These are phyloP conservation scores for Pachydiplax longipennis DNA, from an alignment of 2,888 invertebrate species.

Conservation along the genomic window DNA sequence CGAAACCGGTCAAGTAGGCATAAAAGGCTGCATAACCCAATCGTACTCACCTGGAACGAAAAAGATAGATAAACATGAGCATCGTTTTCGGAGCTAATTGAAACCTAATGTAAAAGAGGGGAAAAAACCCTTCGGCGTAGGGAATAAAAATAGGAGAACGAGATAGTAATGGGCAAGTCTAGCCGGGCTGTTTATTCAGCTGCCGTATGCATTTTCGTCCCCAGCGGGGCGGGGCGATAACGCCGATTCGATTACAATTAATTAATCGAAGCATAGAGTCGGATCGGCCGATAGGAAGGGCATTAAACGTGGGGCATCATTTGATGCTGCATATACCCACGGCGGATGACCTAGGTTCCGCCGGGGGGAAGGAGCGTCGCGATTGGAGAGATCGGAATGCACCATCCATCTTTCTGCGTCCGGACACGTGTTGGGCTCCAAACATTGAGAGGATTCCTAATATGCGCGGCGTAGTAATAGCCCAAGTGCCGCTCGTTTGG, in stretches of 20 bases:
- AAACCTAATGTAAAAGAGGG: background rate
- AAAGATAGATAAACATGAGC: background rate
- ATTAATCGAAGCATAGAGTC: conserved; percentile 13
- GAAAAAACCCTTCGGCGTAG: background rate
- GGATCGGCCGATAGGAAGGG: background rate
- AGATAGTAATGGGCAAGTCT: background rate
- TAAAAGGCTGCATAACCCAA: background rate
- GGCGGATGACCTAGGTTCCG: background rate
- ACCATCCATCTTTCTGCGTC: conserved; percentile 14
- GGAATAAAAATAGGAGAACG: background rate
- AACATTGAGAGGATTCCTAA: conserved; percentile 22
- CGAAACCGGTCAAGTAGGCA: background rate
- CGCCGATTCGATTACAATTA: conserved; percentile 39
- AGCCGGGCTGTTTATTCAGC: conserved; percentile 26
- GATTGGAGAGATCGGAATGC: conserved; percentile 16
- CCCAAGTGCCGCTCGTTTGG: background rate
- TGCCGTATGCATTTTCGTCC: conserved; percentile 15
- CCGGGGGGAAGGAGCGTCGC: background rate
- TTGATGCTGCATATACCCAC: background rate
- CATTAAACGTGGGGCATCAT: background rate
- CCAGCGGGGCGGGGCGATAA: conserved; percentile 1
- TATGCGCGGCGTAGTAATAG: background rate
- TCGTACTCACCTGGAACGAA: background rate
- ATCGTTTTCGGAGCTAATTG: background rate
- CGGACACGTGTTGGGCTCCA: conserved; percentile 32